Percentiles rank a stretch among this genome's conserved stretches.
phyloP scores from a whole-genome alignment of 2,888 invertebrate species.

The Aleiodes alternator region DNA sequence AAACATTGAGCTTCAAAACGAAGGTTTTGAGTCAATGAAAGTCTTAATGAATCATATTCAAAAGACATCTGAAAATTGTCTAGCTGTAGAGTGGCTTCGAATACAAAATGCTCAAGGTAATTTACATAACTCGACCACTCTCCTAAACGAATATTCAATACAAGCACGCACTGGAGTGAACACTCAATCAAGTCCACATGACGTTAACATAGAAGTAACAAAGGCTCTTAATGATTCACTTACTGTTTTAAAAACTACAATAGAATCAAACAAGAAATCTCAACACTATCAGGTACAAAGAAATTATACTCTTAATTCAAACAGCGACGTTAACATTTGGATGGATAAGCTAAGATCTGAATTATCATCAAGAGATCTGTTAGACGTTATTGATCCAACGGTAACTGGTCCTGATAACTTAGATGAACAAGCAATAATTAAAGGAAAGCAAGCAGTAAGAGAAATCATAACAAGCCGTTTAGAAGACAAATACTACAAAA shows the following conservation, averaged over 20 bases:
- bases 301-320: constrained; percentile 23
- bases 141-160: constrained; percentile 5
- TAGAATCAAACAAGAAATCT: constrained; percentile 23
- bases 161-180: not conserved
- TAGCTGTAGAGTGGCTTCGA: constrained; percentile 23
- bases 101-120: constrained; percentile 14
- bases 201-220: constrained; percentile 32
- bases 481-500: constrained; percentile 53
- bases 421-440: constrained; percentile 7
- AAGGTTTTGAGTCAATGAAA: constrained; percentile 29
- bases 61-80: constrained; percentile 26
- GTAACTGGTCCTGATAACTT: constrained; percentile 34
- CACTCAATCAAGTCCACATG: constrained; percentile 12
- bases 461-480: constrained; percentile 53
- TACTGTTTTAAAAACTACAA: constrained; percentile 25
- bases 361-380: constrained; percentile 45
- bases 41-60: constrained; percentile 24
- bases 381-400: constrained; percentile 49
- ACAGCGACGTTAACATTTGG: constrained; percentile 51
- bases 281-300: constrained; percentile 26
- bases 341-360: constrained; percentile 53
- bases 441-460: constrained; percentile 46
- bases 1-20: constrained; percentile 30
- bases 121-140: constrained; percentile 8
- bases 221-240: constrained; percentile 28